These are phyloP conservation scores for Hirtodrosophila histrioides DNA, from an alignment of 2,888 invertebrate genomes.

Conservation along the genomic window DNA sequence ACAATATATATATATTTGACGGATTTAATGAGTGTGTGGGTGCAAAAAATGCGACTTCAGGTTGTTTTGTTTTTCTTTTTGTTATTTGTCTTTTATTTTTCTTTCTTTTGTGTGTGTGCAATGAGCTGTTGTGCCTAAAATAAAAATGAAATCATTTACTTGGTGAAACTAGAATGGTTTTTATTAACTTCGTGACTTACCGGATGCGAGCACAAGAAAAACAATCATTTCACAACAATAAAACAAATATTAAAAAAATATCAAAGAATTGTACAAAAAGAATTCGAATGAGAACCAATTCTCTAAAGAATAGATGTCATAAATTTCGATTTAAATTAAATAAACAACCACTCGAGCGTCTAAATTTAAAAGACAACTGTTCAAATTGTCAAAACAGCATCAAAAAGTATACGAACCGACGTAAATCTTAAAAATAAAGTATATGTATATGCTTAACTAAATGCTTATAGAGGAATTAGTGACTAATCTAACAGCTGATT, in stretches of 20 bases:
- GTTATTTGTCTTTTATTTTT: slow-evolving; percentile 21
- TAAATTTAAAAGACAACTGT: slow-evolving; percentile 55
- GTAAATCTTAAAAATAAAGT: slow-evolving; percentile 22
- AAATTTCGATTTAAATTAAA: slow-evolving; percentile 68
- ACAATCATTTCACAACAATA: slow-evolving; percentile 60
- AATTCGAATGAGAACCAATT: slow-evolving; percentile 37
- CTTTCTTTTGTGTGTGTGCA: slow-evolving; percentile 43
- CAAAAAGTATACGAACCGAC: slow-evolving; percentile 21
- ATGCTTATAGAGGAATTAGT: slow-evolving; percentile 5
- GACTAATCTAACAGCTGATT: slow-evolving; percentile 16
- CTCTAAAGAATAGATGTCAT: slow-evolving; percentile 40
- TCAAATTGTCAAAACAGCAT: slow-evolving; percentile 38
- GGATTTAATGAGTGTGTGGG: slow-evolving; percentile 50
- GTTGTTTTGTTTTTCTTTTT: slow-evolving; percentile 12
- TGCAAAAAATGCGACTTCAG: slow-evolving; percentile 49
- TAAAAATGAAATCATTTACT: slow-evolving; percentile 81
- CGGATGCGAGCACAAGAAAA: slow-evolving; percentile 61
- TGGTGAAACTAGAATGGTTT: slow-evolving; percentile 61
- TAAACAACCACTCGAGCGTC: slow-evolving; percentile 65
- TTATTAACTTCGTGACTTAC: slow-evolving; percentile 73
- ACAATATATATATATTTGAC: slow-evolving; percentile 56
- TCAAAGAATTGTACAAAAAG: slow-evolving; percentile 11
- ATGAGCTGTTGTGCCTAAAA: slow-evolving; percentile 75
- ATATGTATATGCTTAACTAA: slow-evolving; percentile 27
- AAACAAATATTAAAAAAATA: slow-evolving; percentile 18